Conservation (phyloP, 2,888 invertebrate genomes). For the Ferdinandea cuprea region DNA sequence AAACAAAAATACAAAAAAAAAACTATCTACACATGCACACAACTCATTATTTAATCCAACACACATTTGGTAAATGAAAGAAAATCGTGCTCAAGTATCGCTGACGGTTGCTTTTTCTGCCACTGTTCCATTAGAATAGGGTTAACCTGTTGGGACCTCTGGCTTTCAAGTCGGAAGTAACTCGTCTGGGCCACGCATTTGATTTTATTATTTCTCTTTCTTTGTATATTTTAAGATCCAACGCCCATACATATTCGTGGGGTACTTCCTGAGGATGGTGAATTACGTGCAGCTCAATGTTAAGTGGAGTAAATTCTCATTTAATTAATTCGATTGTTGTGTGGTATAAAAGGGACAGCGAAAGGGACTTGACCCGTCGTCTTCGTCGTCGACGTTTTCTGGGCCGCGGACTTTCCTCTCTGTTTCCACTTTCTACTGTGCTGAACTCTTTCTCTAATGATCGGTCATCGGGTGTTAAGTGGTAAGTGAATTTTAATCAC, state of each 20-base stretch:
- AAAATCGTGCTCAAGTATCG: constrained; percentile 55
- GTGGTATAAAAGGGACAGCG: constrained; percentile 45
- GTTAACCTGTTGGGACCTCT: constrained; percentile 60
- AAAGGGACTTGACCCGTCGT: constrained; percentile 48
- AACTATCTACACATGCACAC: constrained; percentile 2
- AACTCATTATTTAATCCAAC: constrained; percentile 63
- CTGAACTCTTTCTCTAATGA: constrained; percentile 22
- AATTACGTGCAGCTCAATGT: constrained; percentile 1
- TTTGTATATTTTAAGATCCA: constrained; percentile 1
- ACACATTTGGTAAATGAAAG: constrained; percentile 64
- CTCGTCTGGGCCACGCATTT: constrained; percentile 31
- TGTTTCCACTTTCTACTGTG: constrained; percentile 47
- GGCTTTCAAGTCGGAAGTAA: constrained; percentile 53
- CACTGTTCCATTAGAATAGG: constrained; percentile 40
- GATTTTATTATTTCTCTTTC: constrained; percentile 1
- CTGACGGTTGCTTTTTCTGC: constrained; percentile 20
- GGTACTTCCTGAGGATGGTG: not conserved
- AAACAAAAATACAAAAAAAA: constrained; percentile 17
- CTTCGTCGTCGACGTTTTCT: constrained; percentile 1
- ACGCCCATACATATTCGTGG: constrained; percentile 30
- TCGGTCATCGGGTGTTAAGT: constrained; percentile 24
- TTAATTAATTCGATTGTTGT: constrained; percentile 54
- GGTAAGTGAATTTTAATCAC: constrained; percentile 62
- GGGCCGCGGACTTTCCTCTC: not conserved
- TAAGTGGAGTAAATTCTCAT: constrained; percentile 41